Evolutionary conservation across 2,888 invertebrate species (phyloP).

Genomic region (Mantis religiosa): DNA sequence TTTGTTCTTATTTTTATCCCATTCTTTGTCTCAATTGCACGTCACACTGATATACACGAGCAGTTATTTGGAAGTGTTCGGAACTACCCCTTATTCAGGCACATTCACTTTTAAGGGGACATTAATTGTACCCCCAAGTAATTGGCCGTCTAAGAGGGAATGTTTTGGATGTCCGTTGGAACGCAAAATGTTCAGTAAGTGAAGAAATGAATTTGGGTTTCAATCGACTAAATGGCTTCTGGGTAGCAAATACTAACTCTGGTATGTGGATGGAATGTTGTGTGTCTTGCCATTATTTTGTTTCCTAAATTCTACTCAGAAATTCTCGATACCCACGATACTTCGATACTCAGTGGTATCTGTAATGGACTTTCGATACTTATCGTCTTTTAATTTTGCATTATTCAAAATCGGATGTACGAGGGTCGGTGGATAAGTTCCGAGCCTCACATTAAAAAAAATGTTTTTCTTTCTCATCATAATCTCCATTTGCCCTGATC

Average conservation of each 20-base stretch:
- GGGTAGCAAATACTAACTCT: not conserved
- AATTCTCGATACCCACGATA: too few relatives aligned
- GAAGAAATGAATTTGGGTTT: not conserved
- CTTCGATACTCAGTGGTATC: too few relatives aligned
- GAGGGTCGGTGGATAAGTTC: too few relatives aligned
- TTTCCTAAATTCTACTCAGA: too few relatives aligned
- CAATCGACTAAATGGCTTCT: not conserved
- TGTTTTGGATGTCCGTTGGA: not conserved
- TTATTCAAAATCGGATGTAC: too few relatives aligned
- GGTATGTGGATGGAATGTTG: too few relatives aligned
- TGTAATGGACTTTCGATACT: too few relatives aligned
- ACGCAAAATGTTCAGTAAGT: not conserved
- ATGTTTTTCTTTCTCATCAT: too few relatives aligned
- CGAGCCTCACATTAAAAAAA: too few relatives aligned
- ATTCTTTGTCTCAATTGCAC: not conserved
- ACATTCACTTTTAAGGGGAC: not conserved
- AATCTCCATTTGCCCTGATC: too few relatives aligned
- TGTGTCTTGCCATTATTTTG: too few relatives aligned
- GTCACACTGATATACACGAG: not conserved
- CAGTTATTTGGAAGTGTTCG: not conserved
- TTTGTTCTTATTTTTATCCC: not conserved
- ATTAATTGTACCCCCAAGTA: not conserved
- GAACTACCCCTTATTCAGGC: not conserved
- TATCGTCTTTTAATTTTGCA: too few relatives aligned
- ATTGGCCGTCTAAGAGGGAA: not conserved